phyloP scores from a whole-genome alignment of 2,888 invertebrate genomes.

The Philonicus albiceps region DNA sequence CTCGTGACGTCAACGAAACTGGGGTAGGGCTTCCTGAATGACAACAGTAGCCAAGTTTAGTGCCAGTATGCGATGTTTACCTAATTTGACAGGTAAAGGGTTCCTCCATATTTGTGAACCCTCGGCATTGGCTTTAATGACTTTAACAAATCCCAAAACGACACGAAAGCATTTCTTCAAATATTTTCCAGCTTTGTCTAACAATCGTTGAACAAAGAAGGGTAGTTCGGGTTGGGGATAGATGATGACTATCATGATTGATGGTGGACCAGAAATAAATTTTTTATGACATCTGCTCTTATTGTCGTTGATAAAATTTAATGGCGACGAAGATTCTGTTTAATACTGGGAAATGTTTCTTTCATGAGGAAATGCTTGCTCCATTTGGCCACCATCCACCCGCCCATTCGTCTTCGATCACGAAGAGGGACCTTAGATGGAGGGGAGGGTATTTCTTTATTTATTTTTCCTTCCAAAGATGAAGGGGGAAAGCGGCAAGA shows the following conservation, averaged over 20 bases:
- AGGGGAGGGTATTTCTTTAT: neutral
- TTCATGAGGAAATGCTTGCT: neutral
- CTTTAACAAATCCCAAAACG: neutral
- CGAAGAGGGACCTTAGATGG: neutral
- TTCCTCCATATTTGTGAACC: neutral
- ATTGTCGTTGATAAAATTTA: slow-evolving; percentile 1
- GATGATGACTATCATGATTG: neutral
- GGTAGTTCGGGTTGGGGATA: neutral
- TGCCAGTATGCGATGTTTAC: slow-evolving; percentile 1
- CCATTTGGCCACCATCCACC: neutral
- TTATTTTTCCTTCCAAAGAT: neutral
- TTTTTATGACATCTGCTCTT: neutral
- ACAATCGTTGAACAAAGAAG: neutral
- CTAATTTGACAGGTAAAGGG: slow-evolving; percentile 12
- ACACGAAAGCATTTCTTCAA: neutral
- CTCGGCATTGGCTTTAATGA: neutral
- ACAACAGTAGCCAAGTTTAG: neutral
- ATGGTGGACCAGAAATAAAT: neutral
- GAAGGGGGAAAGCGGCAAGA: neutral
- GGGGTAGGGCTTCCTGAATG: neutral
- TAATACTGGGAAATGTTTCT: neutral
- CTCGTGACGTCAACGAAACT: slow-evolving; percentile 5
- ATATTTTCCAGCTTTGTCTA: neutral
- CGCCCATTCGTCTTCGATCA: neutral
- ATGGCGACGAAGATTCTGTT: slow-evolving; percentile 9